A percentile compares a stretch with the other conserved stretches of the same genome.
phyloP scores from a whole-genome alignment of 2,113 vertebrate genomes.

The Odocoileus hemionus region DNA sequence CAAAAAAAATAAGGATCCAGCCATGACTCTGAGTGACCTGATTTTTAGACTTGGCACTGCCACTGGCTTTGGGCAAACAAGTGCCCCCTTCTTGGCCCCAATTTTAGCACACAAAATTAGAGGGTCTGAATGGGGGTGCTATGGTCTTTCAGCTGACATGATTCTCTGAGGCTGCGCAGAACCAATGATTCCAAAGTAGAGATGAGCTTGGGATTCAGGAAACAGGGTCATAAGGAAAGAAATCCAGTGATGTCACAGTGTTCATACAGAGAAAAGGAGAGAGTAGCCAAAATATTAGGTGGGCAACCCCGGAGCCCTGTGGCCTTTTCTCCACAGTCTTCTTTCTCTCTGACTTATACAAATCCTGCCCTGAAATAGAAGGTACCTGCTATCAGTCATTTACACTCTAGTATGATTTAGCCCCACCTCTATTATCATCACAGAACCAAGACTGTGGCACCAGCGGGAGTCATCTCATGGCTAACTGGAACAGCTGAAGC shows the following conservation, averaged over 20 bases:
- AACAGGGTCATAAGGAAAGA: not conserved
- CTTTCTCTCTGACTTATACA: not conserved
- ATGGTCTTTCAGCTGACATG: not conserved
- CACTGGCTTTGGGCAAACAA: not conserved
- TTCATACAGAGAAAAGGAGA: not conserved
- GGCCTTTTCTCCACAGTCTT: not conserved
- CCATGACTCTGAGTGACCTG: fast-evolving
- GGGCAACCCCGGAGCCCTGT: not conserved
- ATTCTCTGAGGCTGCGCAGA: not conserved
- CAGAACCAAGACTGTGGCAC: not conserved
- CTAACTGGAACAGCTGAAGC: not conserved
- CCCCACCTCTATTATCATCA: no score
- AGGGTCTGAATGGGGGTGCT: not conserved
- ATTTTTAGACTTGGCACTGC: not conserved
- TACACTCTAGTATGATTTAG: not conserved
- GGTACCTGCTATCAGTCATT: not conserved
- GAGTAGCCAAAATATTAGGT: not conserved
- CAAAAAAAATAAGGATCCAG: not conserved
- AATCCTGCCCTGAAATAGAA: not conserved
- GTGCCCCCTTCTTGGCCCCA: not conserved
- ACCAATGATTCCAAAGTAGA: not conserved
- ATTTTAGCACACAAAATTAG: not conserved
- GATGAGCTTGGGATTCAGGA: not conserved
- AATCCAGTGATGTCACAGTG: not conserved
- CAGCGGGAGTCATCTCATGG: not conserved